These are phyloP conservation scores for Morpho deidamia DNA, from an alignment of 2,888 invertebrate genomes.

Conservation along the genomic window DNA sequence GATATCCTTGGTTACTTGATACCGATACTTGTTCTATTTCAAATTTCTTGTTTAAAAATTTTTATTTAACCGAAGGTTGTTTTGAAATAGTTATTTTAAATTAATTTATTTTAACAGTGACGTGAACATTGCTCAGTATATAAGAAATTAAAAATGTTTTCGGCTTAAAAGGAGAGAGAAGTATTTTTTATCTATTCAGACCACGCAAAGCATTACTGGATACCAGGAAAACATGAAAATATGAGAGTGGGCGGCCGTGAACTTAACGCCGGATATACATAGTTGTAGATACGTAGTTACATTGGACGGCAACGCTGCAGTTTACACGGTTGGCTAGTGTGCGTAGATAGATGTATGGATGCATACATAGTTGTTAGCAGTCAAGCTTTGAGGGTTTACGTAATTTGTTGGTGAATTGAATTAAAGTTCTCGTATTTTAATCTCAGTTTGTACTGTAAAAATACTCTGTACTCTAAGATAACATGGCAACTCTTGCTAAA, in stretches of 20 bases:
- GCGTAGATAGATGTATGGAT: slow-evolving; percentile 37
- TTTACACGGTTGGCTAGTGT: slow-evolving; percentile 46
- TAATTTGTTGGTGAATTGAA: slow-evolving; percentile 65
- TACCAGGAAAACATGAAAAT: slow-evolving; percentile 54
- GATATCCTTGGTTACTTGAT: too few species aligned
- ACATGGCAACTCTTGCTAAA: too few species aligned
- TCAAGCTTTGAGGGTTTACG: slow-evolving; percentile 65
- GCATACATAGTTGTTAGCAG: slow-evolving; percentile 38
- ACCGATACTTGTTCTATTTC: too few species aligned
- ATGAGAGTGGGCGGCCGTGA: slow-evolving; percentile 42
- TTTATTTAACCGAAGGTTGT: too few species aligned
- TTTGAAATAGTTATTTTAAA: too few species aligned
- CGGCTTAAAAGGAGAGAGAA: background rate
- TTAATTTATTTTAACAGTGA: too few species aligned
- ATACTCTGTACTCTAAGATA: slow-evolving; percentile 28
- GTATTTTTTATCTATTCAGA: background rate
- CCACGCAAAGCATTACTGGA: slow-evolving; percentile 21
- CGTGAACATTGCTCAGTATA: too few species aligned
- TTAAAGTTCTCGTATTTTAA: slow-evolving; percentile 47
- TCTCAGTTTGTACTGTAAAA: slow-evolving; percentile 40
- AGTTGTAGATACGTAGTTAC: slow-evolving; percentile 47
- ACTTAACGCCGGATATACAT: slow-evolving; percentile 52
- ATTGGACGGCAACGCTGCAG: slow-evolving; percentile 60
- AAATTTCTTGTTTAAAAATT: too few species aligned
- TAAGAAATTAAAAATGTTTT: too few species aligned